Evolutionary conservation across 2,113 vertebrate species (phyloP).

Genomic region (Psephotus haematonotus): DNA sequence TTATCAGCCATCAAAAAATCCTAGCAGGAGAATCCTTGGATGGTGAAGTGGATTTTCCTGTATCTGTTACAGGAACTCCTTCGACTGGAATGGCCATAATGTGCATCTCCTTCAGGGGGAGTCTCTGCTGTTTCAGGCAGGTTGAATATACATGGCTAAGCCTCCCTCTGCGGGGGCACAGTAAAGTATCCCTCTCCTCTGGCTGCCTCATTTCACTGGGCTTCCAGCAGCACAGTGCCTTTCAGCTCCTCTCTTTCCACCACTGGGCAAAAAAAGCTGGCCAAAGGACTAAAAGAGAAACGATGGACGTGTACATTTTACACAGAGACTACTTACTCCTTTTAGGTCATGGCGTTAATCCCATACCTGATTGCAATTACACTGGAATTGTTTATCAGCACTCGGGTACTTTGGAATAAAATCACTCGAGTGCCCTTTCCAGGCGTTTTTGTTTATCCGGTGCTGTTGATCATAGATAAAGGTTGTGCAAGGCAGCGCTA

Average conservation of each 20-base stretch:
- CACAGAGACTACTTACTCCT: not conserved
- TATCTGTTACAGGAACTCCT: not conserved
- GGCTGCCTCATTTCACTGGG: not conserved
- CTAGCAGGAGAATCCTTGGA: not conserved
- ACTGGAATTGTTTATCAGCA: no score
- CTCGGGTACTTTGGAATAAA: accelerated
- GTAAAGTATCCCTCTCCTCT: not conserved
- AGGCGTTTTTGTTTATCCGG: not conserved
- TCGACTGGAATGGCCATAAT: not conserved
- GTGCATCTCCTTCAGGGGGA: not conserved
- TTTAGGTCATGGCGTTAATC: not conserved
- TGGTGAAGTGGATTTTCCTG: not conserved
- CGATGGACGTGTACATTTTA: accelerated
- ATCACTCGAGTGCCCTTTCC: not conserved
- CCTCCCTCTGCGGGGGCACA: accelerated
- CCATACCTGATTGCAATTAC: no score
- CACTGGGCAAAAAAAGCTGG: not conserved
- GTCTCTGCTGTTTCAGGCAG: not conserved
- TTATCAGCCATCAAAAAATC: not conserved
- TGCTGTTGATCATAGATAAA: not conserved
- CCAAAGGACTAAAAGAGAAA: not conserved
- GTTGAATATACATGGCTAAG: accelerated
- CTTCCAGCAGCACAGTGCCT: not conserved
- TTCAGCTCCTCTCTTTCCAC: not conserved
- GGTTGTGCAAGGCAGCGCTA: accelerated